A percentile compares a stretch with the other conserved stretches of the same genome.
Evolutionary conservation across 2,888 invertebrate species (phyloP).

Genomic region (Spilarctia lutea): DNA sequence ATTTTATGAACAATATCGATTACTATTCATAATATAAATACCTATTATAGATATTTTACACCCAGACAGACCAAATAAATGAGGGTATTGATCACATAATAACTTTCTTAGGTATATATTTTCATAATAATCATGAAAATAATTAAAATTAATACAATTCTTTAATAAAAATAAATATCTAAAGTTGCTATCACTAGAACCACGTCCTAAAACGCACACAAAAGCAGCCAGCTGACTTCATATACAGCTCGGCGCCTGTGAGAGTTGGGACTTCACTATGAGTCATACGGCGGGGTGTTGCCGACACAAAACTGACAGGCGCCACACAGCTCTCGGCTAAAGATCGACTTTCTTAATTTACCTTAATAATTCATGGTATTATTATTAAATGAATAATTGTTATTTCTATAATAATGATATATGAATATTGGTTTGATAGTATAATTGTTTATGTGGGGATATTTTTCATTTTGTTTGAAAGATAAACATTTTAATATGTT

Average conservation of each 20-base stretch:
- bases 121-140: too few relatives aligned
- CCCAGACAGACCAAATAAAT: too few relatives aligned
- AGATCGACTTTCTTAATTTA: neutral
- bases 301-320: slow-evolving; percentile 58
- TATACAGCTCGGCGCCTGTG: slow-evolving; percentile 59
- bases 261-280: slow-evolving; percentile 75
- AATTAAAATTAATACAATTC: neutral
- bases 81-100: too few relatives aligned
- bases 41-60: too few relatives aligned
- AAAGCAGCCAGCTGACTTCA: slow-evolving; percentile 33
- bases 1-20: too few relatives aligned
- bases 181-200: slow-evolving; percentile 18
- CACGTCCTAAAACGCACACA: slow-evolving; percentile 34
- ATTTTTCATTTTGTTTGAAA: neutral
- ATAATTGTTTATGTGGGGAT: neutral
- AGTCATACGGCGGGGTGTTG: slow-evolving; percentile 72
- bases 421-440: too few relatives aligned
- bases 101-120: too few relatives aligned
- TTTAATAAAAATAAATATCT: neutral
- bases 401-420: too few relatives aligned
- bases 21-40: too few relatives aligned
- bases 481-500: too few relatives aligned
- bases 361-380: neutral
- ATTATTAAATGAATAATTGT: neutral
- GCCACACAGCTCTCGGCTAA: slow-evolving; percentile 24